Conservation (phyloP, 1,140 invertebrate species). For the Drosophila azteca region DNA sequence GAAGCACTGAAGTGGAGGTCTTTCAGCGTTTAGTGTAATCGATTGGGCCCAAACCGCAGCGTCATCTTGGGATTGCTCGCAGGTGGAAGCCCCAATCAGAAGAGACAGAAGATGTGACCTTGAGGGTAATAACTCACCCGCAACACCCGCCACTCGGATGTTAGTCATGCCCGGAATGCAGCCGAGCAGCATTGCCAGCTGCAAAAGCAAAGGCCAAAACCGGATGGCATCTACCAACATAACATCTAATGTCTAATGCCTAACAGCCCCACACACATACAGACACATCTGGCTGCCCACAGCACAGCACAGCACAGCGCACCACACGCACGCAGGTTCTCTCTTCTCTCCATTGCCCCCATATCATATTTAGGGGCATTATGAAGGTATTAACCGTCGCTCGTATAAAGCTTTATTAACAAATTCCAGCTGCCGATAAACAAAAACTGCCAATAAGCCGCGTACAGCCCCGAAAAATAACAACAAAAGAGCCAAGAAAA, state of each 20-base stretch:
- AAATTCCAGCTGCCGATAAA: conserved; percentile 39
- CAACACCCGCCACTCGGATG: conserved; percentile 15
- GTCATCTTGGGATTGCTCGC: conserved; percentile 51
- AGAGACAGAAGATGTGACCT: conserved; percentile 62
- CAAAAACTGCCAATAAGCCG: conserved; percentile 46
- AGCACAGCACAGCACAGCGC: background rate
- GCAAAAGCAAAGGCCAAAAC: conserved; percentile 55
- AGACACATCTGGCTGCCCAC: conserved; percentile 25
- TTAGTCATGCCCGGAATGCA: conserved; percentile 78
- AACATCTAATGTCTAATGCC: conserved; percentile 47
- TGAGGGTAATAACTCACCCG: conserved; percentile 76
- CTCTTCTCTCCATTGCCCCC: conserved; percentile 12
- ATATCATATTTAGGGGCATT: conserved; percentile 40
- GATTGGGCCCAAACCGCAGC: conserved; percentile 36
- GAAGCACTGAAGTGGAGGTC: background rate
- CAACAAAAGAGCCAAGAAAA: conserved; percentile 25
- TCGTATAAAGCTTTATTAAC: conserved; percentile 50
- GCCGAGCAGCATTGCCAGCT: conserved; percentile 67
- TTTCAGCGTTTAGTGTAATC: conserved; percentile 13
- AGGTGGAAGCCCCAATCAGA: conserved; percentile 6
- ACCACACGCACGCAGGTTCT: conserved; percentile 28
- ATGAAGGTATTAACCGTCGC: conserved; percentile 44
- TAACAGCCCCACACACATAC: conserved; percentile 13
- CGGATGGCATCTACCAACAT: conserved; percentile 71
- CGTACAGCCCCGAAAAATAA: conserved; percentile 33